Conservation (phyloP, 2,888 invertebrate genomes). For the Spisula subtruncata region DNA sequence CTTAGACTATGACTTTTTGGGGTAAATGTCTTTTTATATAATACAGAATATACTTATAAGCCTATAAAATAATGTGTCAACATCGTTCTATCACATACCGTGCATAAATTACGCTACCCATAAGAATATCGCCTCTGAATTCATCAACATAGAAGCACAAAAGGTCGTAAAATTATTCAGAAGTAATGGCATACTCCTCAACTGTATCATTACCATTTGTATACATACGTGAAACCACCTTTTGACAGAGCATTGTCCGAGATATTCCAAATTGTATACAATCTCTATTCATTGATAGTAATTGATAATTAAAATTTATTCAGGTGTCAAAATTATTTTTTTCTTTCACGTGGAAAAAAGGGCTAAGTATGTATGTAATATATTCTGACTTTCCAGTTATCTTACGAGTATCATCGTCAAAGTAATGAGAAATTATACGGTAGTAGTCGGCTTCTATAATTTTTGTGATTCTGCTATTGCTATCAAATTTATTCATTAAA, state of each 20-base stretch:
- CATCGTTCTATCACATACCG: slow-evolving; percentile 59
- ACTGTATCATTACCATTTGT: slow-evolving; percentile 39
- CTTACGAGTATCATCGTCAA: neutral
- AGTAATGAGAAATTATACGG: neutral
- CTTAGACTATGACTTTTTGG: slow-evolving; percentile 3
- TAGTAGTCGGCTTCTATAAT: neutral
- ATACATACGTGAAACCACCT: slow-evolving; percentile 26
- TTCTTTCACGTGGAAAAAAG: neutral
- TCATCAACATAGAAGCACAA: slow-evolving; percentile 54
- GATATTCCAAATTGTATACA: slow-evolving; percentile 16
- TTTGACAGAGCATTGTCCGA: slow-evolving; percentile 34
- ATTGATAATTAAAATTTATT: slow-evolving; percentile 53
- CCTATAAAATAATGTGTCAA: slow-evolving; percentile 35
- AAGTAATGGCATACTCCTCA: slow-evolving; percentile 27
- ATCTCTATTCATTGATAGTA: slow-evolving; percentile 7
- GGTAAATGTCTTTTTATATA: slow-evolving; percentile 30
- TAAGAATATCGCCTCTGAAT: slow-evolving; percentile 44
- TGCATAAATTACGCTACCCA: slow-evolving; percentile 53
- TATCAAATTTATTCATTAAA: slow-evolving; percentile 3
- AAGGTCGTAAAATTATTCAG: slow-evolving; percentile 51
- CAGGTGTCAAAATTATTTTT: slow-evolving; percentile 44
- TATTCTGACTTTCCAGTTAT: slow-evolving; percentile 27
- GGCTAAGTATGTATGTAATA: slow-evolving; percentile 35
- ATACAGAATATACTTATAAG: neutral
- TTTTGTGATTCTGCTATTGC: neutral